phyloP scores from a whole-genome alignment of 2,797 vertebrate genomes.

The Crypturellus tataupa region DNA sequence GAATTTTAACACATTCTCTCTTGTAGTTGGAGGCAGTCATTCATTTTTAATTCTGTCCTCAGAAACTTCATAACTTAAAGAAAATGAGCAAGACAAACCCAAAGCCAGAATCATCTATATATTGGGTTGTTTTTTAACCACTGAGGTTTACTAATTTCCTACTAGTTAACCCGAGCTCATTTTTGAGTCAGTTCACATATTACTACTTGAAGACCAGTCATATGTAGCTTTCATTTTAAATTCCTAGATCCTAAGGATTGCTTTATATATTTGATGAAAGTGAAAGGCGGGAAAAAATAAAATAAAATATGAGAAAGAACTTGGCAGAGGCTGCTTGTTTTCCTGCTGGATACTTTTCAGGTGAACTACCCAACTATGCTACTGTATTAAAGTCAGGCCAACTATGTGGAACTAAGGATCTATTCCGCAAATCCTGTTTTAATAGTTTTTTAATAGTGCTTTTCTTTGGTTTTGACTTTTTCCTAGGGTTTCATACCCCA shows the following conservation, averaged over 20 bases:
- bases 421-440: conserved; percentile 53
- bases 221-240: not conserved
- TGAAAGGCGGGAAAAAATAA: not conserved
- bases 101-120: not conserved
- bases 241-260: not conserved
- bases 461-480: conserved; percentile 40
- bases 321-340: not conserved
- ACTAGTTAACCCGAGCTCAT: not conserved
- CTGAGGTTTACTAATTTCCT: not conserved
- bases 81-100: not conserved
- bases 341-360: conserved; percentile 63
- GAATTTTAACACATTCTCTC: not conserved
- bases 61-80: not conserved
- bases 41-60: not conserved
- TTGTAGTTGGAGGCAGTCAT: not conserved
- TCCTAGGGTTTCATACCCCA: conserved; percentile 2
- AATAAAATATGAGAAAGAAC: not conserved
- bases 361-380: conserved; percentile 38
- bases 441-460: conserved; percentile 33
- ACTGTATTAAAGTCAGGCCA: conserved; percentile 42
- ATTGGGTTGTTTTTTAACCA: not conserved
- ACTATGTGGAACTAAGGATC: conserved; percentile 30
- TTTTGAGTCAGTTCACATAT: not conserved
- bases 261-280: conserved; percentile 1
- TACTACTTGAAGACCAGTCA: conserved; percentile 2